Conservation (phyloP, 2,888 invertebrate genomes). For the Onthophagus sagittarius region DNA sequence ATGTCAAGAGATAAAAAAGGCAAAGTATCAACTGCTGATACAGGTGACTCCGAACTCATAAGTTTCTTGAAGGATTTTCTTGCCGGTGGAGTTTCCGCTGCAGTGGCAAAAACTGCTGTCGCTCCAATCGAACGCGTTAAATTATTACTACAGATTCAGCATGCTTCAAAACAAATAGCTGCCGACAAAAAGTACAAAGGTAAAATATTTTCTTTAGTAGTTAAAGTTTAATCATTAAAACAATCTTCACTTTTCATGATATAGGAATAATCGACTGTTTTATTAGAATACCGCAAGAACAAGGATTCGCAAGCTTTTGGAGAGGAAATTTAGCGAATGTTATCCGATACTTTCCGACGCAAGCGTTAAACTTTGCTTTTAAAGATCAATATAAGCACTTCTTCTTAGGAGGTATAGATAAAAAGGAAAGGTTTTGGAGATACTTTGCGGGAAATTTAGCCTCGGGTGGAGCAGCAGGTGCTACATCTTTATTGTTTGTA, state of each 20-base stretch:
- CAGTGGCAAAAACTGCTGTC: slow-evolving; percentile 89
- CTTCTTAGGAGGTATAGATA: slow-evolving; percentile 81
- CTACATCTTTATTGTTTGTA: slow-evolving; percentile 89
- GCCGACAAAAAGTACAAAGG: slow-evolving; percentile 83
- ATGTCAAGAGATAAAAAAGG: not conserved
- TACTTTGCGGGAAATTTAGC: slow-evolving; percentile 87
- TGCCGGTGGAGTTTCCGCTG: slow-evolving; percentile 89
- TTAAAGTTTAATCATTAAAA: not conserved
- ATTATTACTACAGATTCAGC: slow-evolving; percentile 89
- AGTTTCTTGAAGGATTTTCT: slow-evolving; percentile 86
- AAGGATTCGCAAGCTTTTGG: slow-evolving; percentile 83
- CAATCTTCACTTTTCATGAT: not conserved
- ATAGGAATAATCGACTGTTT: slow-evolving; percentile 77
- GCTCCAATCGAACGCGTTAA: slow-evolving; percentile 96
- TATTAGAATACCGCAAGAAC: slow-evolving; percentile 80
- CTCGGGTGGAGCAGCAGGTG: slow-evolving; percentile 91
- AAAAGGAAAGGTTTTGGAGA: slow-evolving; percentile 84
- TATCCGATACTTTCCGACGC: slow-evolving; percentile 90
- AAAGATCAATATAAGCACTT: slow-evolving; percentile 89
- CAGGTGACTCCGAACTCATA: slow-evolving; percentile 62
- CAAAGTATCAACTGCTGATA: not conserved
- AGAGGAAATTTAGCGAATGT: slow-evolving; percentile 94
- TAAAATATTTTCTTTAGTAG: not conserved
- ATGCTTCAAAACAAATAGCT: slow-evolving; percentile 85
- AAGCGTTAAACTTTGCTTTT: slow-evolving; percentile 92